Conservation (phyloP, 2,797 vertebrate genomes). For the Zalophus californianus region DNA sequence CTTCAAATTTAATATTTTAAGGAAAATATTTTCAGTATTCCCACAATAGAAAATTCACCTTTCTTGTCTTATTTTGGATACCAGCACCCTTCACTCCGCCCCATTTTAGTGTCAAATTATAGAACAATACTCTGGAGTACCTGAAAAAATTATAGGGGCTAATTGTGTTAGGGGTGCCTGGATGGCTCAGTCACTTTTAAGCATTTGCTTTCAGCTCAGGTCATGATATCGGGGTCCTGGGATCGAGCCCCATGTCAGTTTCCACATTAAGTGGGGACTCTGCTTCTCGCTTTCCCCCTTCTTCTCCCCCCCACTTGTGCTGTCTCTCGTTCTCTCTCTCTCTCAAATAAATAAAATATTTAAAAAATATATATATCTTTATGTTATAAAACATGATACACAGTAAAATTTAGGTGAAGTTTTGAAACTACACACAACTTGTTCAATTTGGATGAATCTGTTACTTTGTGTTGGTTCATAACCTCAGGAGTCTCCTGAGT, state of each 20-base stretch:
- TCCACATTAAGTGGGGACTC: not conserved
- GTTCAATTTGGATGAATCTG: not conserved
- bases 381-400: not conserved
- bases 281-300: not conserved
- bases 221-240: not conserved
- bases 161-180: not conserved
- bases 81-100: not conserved
- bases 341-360: not conserved
- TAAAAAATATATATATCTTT: not conserved
- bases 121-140: not conserved
- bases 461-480: not conserved
- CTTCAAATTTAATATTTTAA: not conserved
- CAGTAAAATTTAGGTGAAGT: not conserved
- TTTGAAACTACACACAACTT: not conserved
- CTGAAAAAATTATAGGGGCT: not conserved
- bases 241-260: not conserved
- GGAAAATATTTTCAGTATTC: slow-evolving; percentile 1
- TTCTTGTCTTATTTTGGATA: not conserved
- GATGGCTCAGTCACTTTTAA: not conserved
- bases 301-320: not conserved
- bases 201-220: not conserved
- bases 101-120: not conserved
- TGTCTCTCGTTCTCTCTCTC: not conserved
- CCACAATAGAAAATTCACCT: not conserved
- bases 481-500: not conserved